Evolutionary conservation across 2,113 vertebrate genomes (phyloP), one percentile per base, ranked within the genome.

Genomic region (Cephalopholis sonnerati): DNA sequence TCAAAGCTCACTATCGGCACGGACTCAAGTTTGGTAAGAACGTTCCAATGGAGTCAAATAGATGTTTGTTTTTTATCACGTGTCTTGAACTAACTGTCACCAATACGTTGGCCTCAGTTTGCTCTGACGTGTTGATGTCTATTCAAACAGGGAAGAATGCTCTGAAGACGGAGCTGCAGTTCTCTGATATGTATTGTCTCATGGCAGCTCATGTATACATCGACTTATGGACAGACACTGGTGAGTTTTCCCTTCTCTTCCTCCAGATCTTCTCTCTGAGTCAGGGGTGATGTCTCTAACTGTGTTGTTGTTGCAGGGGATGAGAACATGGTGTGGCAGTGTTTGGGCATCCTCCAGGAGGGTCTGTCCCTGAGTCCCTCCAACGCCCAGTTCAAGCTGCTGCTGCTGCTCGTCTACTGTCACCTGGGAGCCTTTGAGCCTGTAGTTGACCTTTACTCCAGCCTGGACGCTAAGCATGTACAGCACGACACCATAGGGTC

Each of bases 401-500:
- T 99, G 92, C 96, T 99, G 74, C 96, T 99, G 93, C 97, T 97
- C 66, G 96, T 99, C 90, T 99, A 97, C 96, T 99, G 98, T 90
- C 92, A 92, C 72, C 94, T 99, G 58, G 98, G 98, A 74, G 97
- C 98, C 3, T 99, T 99, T 41, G 97, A 99, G 89, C 98, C 98
- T 0, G 97, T 98, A 4, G 97, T 97, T 79, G 98, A 99, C 90
- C 97, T 99, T 3, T 99, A 99, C 85, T 95, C 97, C 92, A 98
- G 98, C 92, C 96, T 99, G 3, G 98, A 99, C 18, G 98, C 98
- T 68, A 99, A 99, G 81, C 98, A 99, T 36, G 96, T 99, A 36
- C 98, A 99, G 92, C 98, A 99, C 10, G 98, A 99, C 93, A 99
- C 98, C 89, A 99, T 99, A 86, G 98, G 98, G 98, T 99, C 91